These are phyloP conservation scores for Ophthalmolycus amberensis DNA, from an alignment of 2,113 vertebrate genomes.

Conservation along the genomic window DNA sequence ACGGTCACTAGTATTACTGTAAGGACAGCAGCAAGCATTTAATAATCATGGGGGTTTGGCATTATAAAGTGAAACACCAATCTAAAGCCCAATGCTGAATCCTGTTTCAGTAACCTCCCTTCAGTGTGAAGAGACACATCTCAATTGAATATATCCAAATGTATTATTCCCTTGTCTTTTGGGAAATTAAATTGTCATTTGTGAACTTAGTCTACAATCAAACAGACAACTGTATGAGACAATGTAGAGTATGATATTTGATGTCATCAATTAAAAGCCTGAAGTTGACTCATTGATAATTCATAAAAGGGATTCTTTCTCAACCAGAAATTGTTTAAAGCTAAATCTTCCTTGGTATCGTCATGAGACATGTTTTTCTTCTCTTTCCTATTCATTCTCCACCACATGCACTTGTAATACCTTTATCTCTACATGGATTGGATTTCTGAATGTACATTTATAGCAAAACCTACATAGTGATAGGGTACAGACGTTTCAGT, in stretches of 20 bases:
- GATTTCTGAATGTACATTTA: neutral
- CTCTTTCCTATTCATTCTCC: neutral
- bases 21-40: neutral
- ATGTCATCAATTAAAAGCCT: neutral
- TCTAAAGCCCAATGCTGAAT: neutral
- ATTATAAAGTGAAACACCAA: constrained; percentile 4
- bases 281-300: neutral
- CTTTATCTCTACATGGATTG: neutral
- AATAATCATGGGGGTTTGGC: neutral
- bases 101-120: neutral
- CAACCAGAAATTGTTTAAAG: neutral
- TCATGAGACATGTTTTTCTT: neutral
- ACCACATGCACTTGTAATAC: neutral
- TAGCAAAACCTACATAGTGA: neutral
- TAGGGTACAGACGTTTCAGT: neutral
- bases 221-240: neutral
- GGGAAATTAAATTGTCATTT: neutral
- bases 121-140: neutral
- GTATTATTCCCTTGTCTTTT: neutral
- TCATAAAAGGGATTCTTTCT: neutral
- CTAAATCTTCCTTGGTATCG: neutral
- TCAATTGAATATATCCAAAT: neutral
- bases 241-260: neutral
- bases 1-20: neutral
- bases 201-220: neutral